A percentile compares a stretch with the other conserved stretches of the same genome.
phyloP scores from a whole-genome alignment of 2,113 vertebrate species.

The Phrynosoma platyrhinos region DNA sequence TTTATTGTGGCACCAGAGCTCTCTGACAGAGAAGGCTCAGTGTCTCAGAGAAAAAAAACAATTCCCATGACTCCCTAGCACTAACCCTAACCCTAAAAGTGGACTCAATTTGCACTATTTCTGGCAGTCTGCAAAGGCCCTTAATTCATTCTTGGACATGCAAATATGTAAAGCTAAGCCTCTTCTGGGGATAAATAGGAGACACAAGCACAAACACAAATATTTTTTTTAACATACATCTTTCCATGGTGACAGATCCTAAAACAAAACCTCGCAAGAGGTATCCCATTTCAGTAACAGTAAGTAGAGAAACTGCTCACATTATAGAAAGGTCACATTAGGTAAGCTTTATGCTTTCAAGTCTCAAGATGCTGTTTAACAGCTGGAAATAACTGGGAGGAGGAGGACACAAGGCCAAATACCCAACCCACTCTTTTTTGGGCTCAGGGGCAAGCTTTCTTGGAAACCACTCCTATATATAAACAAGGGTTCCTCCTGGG shows the following conservation, averaged over 20 bases:
- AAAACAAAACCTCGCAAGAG: background rate
- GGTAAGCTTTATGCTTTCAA: slow-evolving; percentile 8
- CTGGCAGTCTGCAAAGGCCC: too few species aligned
- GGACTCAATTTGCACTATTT: too few species aligned
- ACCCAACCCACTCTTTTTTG: slow-evolving; percentile 23
- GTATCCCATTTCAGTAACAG: background rate
- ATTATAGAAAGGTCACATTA: slow-evolving; percentile 21
- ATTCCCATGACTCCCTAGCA: too few species aligned
- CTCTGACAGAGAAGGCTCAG: too few species aligned
- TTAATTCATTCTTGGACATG: too few species aligned
- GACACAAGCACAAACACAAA: background rate
- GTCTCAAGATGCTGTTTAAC: slow-evolving; percentile 6
- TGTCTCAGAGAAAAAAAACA: too few species aligned
- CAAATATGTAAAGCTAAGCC: too few species aligned
- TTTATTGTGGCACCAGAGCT: too few species aligned
- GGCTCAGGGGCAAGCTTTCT: background rate
- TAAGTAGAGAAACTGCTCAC: background rate
- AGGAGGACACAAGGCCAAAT: background rate
- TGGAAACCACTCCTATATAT: slow-evolving; percentile 11
- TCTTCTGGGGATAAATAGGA: background rate
- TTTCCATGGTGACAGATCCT: background rate
- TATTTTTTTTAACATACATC: background rate
- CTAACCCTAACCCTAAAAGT: too few species aligned
- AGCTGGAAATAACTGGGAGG: slow-evolving; percentile 22
- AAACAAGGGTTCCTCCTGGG: background rate